phyloP scores from a whole-genome alignment of 2,113 vertebrate genomes.

The Mus pahari region DNA sequence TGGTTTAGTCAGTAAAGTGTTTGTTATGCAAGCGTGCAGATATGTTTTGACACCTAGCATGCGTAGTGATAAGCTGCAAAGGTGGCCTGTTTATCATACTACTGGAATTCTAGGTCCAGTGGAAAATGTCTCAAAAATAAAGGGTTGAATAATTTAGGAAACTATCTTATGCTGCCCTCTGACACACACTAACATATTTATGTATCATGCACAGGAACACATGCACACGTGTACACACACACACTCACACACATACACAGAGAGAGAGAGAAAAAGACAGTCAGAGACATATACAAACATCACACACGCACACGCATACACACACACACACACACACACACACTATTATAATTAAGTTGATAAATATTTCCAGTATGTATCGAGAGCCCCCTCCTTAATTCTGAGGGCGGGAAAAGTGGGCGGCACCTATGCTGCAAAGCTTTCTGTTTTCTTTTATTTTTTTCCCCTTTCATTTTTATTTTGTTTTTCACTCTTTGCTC shows the following conservation, averaged over 20 bases:
- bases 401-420: not conserved
- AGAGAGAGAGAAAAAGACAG: not conserved
- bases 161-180: not conserved
- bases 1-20: not conserved
- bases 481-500: not conserved
- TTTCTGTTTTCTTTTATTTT: not conserved
- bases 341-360: not conserved
- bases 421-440: not conserved
- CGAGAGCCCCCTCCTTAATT: not conserved
- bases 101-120: not conserved
- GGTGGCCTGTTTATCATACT: not conserved
- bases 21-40: not conserved
- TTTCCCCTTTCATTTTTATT: not conserved
- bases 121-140: not conserved
- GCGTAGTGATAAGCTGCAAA: not conserved
- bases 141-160: not conserved
- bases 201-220: not conserved
- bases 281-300: not conserved
- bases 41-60: fast-evolving
- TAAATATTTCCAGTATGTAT: not conserved
- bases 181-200: not conserved
- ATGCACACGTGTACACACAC: not conserved
- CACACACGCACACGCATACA: not conserved
- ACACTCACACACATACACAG: not conserved
- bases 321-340: not conserved